Evolutionary conservation across 2,113 vertebrate species (phyloP).

Genomic region (Erythrolamprus reginae): DNA sequence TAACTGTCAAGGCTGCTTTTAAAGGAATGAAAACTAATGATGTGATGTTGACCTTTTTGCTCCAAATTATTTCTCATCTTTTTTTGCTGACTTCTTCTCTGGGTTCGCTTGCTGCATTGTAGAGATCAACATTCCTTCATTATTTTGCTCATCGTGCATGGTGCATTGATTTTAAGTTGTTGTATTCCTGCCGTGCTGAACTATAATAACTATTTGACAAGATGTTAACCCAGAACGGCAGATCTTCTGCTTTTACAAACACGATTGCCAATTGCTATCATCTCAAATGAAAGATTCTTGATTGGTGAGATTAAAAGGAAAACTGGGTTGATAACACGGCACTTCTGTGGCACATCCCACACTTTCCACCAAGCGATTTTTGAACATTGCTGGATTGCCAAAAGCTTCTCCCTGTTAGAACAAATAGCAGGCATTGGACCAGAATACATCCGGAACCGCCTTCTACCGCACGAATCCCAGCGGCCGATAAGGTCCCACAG

Average conservation of each 20-base stretch:
- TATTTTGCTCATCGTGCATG: neutral
- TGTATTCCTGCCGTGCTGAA: neutral
- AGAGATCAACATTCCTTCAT: neutral
- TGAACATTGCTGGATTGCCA: neutral
- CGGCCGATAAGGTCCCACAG: too few species aligned
- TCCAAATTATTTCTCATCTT: neutral
- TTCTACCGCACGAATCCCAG: too few species aligned
- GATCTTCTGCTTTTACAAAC: neutral
- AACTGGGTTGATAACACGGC: neutral
- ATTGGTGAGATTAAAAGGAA: neutral
- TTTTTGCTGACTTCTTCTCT: neutral
- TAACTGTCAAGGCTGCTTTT: neutral
- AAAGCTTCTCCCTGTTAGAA: neutral
- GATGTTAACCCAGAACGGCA: neutral
- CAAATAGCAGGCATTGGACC: too few species aligned
- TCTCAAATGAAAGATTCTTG: neutral
- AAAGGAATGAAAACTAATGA: neutral
- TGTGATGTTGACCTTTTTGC: neutral
- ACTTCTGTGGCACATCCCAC: neutral
- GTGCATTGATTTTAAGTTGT: neutral
- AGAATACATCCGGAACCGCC: too few species aligned
- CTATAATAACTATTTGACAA: slow-evolving; percentile 1
- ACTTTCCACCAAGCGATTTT: neutral
- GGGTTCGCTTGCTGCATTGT: neutral
- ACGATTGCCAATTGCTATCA: neutral